Evolutionary conservation across 2,797 vertebrate species (phyloP).

Genomic region (Aratinga solstitialis): DNA sequence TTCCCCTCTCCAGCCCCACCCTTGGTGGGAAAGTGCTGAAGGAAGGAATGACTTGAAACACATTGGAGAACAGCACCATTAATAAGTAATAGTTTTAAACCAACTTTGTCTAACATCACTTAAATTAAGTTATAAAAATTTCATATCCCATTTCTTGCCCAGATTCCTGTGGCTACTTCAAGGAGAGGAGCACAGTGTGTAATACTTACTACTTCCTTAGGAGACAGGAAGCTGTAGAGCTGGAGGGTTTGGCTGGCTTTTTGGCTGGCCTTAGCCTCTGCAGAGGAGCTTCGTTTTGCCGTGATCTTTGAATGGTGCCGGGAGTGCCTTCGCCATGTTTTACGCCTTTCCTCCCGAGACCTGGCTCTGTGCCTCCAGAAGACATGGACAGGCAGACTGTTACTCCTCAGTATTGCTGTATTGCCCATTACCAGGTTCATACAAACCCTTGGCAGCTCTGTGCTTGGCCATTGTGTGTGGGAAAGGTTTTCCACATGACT

Average conservation of each 20-base stretch:
- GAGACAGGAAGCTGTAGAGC: constrained; percentile 85
- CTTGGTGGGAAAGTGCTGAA: constrained; percentile 19
- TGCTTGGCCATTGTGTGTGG: accelerated
- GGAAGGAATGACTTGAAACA: constrained; percentile 41
- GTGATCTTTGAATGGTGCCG: constrained; percentile 59
- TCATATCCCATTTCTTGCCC: constrained; percentile 15
- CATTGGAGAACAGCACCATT: constrained; percentile 25
- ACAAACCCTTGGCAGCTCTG: background rate
- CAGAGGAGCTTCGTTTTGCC: constrained; percentile 67
- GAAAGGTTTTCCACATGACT: background rate
- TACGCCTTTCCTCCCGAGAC: constrained; percentile 70
- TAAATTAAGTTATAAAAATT: constrained; percentile 62
- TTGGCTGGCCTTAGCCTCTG: constrained; percentile 81
- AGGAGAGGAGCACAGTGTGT: constrained; percentile 17
- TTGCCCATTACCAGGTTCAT: background rate
- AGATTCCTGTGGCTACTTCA: constrained; percentile 24
- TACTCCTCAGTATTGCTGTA: background rate
- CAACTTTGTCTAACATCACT: constrained; percentile 36
- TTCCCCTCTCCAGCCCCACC: background rate
- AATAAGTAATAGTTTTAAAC: constrained; percentile 56
- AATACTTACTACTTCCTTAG: constrained; percentile 90
- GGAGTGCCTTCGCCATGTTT: constrained; percentile 61
- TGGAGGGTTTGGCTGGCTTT: constrained; percentile 84
- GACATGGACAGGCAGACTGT: constrained; percentile 9
- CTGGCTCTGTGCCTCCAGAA: constrained; percentile 68